Conservation (phyloP, 2,888 invertebrate species). For the Thyatira batis region DNA sequence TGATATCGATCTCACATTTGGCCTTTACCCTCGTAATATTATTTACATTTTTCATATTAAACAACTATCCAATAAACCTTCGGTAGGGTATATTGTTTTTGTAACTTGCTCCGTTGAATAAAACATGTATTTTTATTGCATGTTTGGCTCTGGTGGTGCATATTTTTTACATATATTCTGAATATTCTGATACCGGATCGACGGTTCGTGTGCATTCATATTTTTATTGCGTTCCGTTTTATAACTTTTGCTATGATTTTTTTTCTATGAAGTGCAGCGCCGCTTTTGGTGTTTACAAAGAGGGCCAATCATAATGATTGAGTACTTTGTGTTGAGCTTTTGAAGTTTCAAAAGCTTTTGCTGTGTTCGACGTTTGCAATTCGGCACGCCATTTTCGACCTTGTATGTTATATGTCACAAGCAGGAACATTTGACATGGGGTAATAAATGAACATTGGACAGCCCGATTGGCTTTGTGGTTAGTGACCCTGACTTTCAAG, state of each 20-base stretch:
- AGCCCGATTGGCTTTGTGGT: too few relatives aligned
- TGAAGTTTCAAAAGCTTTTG: neutral
- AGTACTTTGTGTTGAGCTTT: neutral
- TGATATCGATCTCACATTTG: neutral
- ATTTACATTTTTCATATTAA: constrained; percentile 45
- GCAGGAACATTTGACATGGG: neutral
- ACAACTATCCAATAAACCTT: constrained; percentile 55
- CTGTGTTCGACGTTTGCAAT: neutral
- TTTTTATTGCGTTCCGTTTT: constrained; percentile 56
- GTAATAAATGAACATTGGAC: neutral
- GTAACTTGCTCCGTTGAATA: constrained; percentile 63
- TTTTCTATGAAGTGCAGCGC: constrained; percentile 8
- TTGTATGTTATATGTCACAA: neutral
- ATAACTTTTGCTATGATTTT: constrained; percentile 32
- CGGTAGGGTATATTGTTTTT: constrained; percentile 66
- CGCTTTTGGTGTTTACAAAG: neutral
- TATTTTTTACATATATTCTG: constrained; percentile 68
- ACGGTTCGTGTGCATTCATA: constrained; percentile 60
- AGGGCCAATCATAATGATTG: neutral
- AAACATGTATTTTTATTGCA: constrained; percentile 72
- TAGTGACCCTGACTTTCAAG: too few relatives aligned
- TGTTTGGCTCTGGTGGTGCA: constrained; percentile 67
- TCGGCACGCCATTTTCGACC: neutral
- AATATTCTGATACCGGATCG: constrained; percentile 45
- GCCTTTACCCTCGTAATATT: constrained; percentile 18